Conservation (phyloP, 2,113 vertebrate species). For the Leptodactylus fuscus region DNA sequence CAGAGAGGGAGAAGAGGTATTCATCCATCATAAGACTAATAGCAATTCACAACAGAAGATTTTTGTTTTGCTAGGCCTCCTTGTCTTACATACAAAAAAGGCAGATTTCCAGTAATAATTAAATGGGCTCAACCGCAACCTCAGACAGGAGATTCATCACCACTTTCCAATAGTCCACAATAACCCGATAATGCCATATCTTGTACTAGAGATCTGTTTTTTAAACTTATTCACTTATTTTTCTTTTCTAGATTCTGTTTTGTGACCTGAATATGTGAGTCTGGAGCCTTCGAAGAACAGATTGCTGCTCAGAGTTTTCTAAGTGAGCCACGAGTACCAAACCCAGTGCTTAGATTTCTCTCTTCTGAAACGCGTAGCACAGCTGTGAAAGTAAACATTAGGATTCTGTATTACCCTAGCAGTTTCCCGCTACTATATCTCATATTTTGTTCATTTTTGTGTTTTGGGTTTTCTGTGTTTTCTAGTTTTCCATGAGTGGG, state of each 20-base stretch:
- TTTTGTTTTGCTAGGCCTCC: too few relatives aligned
- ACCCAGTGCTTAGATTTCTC: conserved; percentile 81
- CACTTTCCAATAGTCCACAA: too few relatives aligned
- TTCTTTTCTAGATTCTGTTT: conserved; percentile 76
- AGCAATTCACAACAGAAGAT: too few relatives aligned
- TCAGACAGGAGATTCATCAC: too few relatives aligned
- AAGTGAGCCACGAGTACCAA: conserved; percentile 79
- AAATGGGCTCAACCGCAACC: too few relatives aligned
- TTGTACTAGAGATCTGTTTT: too few relatives aligned
- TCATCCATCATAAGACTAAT: too few relatives aligned
- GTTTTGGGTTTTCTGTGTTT: conserved; percentile 85
- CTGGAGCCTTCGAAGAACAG: conserved; percentile 79
- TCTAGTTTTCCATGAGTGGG: conserved; percentile 82
- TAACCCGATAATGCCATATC: too few relatives aligned
- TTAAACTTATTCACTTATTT: conserved; percentile 60
- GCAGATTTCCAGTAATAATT: too few relatives aligned
- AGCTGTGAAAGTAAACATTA: conserved; percentile 95
- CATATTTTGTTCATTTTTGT: conserved; percentile 83
- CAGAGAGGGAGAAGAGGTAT: too few relatives aligned
- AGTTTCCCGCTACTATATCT: conserved; percentile 84
- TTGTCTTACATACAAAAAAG: too few relatives aligned
- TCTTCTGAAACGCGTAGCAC: conserved; percentile 92
- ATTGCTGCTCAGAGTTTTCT: conserved; percentile 78
- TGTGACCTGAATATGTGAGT: conserved; percentile 76
- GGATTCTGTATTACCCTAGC: conserved; percentile 89